These are phyloP conservation scores for Argyra leucocephala DNA, from an alignment of 2,888 invertebrate species.

Conservation along the genomic window DNA sequence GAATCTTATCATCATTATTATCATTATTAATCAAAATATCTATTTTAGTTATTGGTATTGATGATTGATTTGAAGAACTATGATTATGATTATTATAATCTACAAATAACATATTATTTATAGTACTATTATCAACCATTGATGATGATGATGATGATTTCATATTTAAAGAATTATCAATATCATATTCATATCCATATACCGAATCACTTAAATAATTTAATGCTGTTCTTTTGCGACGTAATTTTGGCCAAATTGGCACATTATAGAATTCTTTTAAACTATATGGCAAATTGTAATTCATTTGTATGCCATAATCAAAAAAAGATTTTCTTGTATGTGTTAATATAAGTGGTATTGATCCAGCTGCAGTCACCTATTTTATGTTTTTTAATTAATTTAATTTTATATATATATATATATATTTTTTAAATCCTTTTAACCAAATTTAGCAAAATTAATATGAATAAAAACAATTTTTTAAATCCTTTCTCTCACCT, in stretches of 20 bases:
- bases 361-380: slow-evolving; percentile 37
- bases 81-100: neutral
- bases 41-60: neutral
- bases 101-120: neutral
- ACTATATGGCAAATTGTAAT: slow-evolving; percentile 34
- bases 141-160: too few species aligned
- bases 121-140: neutral
- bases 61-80: neutral
- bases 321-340: slow-evolving; percentile 36
- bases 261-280: slow-evolving; percentile 36
- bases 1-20: slow-evolving; percentile 18
- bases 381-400: neutral
- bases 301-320: slow-evolving; percentile 42
- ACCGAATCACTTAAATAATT: neutral
- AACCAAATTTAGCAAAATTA: too few species aligned
- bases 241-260: slow-evolving; percentile 36
- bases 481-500: neutral
- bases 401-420: neutral
- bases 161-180: neutral
- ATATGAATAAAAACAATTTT: too few species aligned
- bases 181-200: neutral
- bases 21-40: neutral
- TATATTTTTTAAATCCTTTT: too few species aligned
- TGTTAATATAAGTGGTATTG: slow-evolving; percentile 35
- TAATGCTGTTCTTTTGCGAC: neutral